These are phyloP conservation scores for Oreohelix idahoensis DNA, from an alignment of 1,140 invertebrate species.

Conservation along the genomic window DNA sequence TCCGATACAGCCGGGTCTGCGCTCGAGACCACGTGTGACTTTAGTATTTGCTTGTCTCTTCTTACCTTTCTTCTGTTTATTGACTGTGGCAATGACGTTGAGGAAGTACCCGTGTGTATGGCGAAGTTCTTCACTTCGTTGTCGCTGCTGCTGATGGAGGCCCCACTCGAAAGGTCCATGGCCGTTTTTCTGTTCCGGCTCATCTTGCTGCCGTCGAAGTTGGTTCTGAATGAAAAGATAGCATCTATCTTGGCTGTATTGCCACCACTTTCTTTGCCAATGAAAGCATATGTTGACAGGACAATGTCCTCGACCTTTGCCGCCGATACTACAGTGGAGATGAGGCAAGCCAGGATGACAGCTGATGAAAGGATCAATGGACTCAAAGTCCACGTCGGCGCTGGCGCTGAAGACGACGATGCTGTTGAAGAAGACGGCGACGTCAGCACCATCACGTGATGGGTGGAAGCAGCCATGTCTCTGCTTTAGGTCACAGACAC, in stretches of 20 bases:
- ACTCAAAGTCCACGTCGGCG: not conserved
- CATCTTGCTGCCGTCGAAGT: not conserved
- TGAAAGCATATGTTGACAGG: not conserved
- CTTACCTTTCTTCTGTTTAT: not conserved
- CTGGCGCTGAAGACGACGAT: not conserved
- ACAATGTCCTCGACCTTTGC: not conserved
- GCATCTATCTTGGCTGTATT: not conserved
- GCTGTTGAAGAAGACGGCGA: not conserved
- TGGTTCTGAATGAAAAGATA: not conserved
- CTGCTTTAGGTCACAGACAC: not conserved
- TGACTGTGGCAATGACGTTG: not conserved
- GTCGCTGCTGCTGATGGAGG: not conserved
- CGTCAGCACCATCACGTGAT: conserved; percentile 9
- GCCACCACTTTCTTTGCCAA: not conserved
- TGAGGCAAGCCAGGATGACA: conserved; percentile 18
- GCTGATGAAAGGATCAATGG: not conserved
- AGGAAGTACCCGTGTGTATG: not conserved
- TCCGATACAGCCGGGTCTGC: not conserved
- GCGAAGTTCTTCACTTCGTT: not conserved
- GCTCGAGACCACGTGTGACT: not conserved
- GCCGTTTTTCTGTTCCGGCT: not conserved
- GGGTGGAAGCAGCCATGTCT: not conserved
- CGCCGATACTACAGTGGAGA: not conserved
- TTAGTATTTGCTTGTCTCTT: not conserved
- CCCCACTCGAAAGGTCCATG: not conserved